Percentiles rank a stretch among this genome's conserved stretches.
phyloP scores from a whole-genome alignment of 1,140 invertebrate species.

The Hylaeus anthracinus region DNA sequence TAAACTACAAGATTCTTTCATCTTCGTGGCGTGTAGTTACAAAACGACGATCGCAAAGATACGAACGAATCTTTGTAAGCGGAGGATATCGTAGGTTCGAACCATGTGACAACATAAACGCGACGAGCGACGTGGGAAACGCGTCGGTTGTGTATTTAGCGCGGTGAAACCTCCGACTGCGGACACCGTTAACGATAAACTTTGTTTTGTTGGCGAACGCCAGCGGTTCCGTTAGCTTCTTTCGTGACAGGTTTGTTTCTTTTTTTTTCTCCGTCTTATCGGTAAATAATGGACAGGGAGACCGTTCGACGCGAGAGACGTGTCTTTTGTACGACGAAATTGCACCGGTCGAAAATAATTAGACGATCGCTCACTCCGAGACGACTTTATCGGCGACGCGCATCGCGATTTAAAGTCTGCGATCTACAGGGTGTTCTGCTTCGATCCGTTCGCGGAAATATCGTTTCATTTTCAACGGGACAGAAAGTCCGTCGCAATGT shows the following conservation, averaged over 20 bases:
- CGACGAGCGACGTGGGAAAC: constrained; percentile 21
- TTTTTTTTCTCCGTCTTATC: neutral
- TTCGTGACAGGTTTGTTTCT: constrained; percentile 7
- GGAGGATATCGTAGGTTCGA: neutral
- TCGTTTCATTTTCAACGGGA: neutral
- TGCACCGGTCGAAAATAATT: neutral
- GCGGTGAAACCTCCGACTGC: constrained; percentile 33
- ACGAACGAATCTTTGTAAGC: no score
- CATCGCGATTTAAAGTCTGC: no score
- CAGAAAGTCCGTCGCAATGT: neutral
- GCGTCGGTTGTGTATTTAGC: constrained; percentile 39
- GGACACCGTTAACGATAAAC: constrained; percentile 40
- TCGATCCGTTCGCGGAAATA: no score
- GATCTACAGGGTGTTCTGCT: no score
- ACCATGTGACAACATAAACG: neutral
- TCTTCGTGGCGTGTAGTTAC: no score
- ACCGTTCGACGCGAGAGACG: neutral
- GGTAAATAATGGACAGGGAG: neutral
- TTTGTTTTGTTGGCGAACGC: constrained; percentile 4
- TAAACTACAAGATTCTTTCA: no score
- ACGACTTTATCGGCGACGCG: neutral
- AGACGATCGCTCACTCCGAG: neutral
- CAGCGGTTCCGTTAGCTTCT: constrained; percentile 33
- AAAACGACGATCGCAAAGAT: no score
- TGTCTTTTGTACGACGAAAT: neutral